Base-by-base conservation (phyloP, 2,113 vertebrate genomes). In the Toxostoma redivivum region DNA sequence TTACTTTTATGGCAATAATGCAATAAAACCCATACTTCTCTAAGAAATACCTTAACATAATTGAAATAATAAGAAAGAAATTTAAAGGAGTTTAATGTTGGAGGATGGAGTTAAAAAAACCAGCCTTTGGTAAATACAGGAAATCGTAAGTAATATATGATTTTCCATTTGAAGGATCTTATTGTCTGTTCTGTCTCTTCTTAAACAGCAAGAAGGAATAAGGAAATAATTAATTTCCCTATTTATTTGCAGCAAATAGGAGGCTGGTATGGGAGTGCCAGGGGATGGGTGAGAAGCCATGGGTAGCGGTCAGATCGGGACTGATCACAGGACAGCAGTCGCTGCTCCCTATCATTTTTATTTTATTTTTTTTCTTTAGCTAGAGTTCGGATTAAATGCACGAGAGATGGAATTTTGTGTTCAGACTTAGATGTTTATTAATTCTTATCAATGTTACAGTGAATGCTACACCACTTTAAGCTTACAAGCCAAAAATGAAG, bases 41-140 rank as follows among this genome's bases (percentile, higher is more conserved):
- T 21, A 54, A 81, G 82, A 86, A 96, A 73, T 86, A 83, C 30
- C 67, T 92, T 78, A 86, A 86, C 16, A 44, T 57, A 93, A 85
- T 67, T 11, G 9, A 91, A 95, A 92, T 70, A 86, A 65, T 58
- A 42, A 58, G 62, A 58, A 86, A 90, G 60, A 82, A 65, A 61
- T 16, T 11, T 51, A 28, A 91, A 69, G n/a, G 27, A 31, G 18
- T 54, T 72, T 66, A 77, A 66, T 56, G 42, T 37, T 78, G 22
- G 27, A 86, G 33, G 11, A 83, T 19, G 42, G 51, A 90, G n/a
- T 73, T 77, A 13, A 82, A 92, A 78, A 79, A 91, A 21, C 0
- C 15, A 78, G 38, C 12, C 62, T 56, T 67, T 30, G 11, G 24
- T n/a, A 88, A 86, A 69, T 65, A 45, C 66, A 77, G 51, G 62